phyloP scores from a whole-genome alignment of 1,140 invertebrate genomes.

The Bombus picipes region DNA sequence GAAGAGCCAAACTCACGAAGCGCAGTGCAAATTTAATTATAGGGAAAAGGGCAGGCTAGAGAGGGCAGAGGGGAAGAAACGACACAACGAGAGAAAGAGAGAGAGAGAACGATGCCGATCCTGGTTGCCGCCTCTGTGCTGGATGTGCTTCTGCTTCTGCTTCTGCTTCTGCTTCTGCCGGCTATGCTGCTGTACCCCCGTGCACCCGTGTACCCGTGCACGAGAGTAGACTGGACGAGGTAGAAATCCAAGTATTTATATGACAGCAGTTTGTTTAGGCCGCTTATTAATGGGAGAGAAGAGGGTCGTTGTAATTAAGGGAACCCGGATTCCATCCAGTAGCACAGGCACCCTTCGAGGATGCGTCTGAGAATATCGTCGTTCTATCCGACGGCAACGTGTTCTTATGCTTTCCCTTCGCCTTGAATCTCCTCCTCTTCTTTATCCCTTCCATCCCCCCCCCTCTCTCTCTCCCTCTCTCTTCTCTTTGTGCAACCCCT shows the following conservation, averaged over 20 bases:
- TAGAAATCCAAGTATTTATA: conserved; percentile 77
- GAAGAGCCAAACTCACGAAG: conserved; percentile 71
- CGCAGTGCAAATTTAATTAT: conserved; percentile 79
- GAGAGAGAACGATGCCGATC: neutral
- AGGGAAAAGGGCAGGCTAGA: conserved; percentile 58
- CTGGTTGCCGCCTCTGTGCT: neutral
- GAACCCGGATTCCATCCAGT: conserved; percentile 70
- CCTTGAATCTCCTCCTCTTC: neutral
- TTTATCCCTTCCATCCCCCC: neutral
- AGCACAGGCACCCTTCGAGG: conserved; percentile 44
- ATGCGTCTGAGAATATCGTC: conserved; percentile 42
- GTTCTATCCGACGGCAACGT: conserved; percentile 6
- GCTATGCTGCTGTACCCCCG: neutral
- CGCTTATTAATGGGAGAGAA: conserved; percentile 77
- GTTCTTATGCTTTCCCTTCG: conserved; percentile 26
- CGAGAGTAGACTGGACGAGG: conserved; percentile 55
- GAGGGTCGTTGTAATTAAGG: conserved; percentile 77
- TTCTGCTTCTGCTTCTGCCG: neutral
- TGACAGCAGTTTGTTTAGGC: conserved; percentile 76
- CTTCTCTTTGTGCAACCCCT: neutral
- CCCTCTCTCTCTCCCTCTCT: neutral
- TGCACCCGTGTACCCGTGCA: neutral
- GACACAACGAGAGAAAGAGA: neutral
- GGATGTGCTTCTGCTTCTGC: conserved; percentile 10
- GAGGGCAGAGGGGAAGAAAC: conserved; percentile 27